Conservation (phyloP, 2,888 invertebrate species). For the Criorhina ranunculi region DNA sequence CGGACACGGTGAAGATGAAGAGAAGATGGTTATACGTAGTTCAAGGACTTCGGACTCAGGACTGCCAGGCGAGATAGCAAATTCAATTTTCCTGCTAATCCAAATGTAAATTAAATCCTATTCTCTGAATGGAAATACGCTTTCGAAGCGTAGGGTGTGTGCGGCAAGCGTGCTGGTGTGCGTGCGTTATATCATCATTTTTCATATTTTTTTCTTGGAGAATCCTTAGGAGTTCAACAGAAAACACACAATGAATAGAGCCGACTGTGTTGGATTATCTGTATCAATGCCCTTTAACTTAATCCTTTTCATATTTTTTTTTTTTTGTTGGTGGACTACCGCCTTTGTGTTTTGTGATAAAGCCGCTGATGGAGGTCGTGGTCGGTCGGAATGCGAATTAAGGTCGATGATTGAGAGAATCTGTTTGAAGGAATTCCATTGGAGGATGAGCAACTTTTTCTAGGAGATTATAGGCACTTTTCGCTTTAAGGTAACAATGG, state of each 20-base stretch:
- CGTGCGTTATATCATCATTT: conserved; percentile 48
- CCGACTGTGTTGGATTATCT: conserved; percentile 52
- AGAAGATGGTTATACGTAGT: background rate
- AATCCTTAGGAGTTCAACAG: conserved; percentile 12
- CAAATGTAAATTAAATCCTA: conserved; percentile 71
- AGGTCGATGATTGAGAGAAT: conserved; percentile 56
- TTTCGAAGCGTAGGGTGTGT: background rate
- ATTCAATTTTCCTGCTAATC: conserved; percentile 68
- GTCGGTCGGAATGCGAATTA: conserved; percentile 48
- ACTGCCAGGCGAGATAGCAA: conserved; percentile 58
- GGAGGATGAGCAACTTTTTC: conserved; percentile 17
- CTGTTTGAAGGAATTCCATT: conserved; percentile 7
- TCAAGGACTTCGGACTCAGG: conserved; percentile 11
- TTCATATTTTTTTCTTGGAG: conserved; percentile 43
- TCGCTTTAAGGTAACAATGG: conserved; percentile 56
- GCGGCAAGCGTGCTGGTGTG: conserved; percentile 9
- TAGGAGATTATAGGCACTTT: conserved; percentile 49
- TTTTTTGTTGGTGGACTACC: conserved; percentile 1
- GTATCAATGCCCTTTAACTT: conserved; percentile 51
- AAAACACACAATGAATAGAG: conserved; percentile 19
- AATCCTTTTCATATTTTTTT: conserved; percentile 32
- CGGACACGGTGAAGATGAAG: no score
- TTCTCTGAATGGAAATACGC: conserved; percentile 18
- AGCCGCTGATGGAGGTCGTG: conserved; percentile 36
- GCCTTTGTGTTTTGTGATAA: conserved; percentile 35